Evolutionary conservation across 2,888 invertebrate species (phyloP).

Genomic region (Cryptocheilus praepositus): DNA sequence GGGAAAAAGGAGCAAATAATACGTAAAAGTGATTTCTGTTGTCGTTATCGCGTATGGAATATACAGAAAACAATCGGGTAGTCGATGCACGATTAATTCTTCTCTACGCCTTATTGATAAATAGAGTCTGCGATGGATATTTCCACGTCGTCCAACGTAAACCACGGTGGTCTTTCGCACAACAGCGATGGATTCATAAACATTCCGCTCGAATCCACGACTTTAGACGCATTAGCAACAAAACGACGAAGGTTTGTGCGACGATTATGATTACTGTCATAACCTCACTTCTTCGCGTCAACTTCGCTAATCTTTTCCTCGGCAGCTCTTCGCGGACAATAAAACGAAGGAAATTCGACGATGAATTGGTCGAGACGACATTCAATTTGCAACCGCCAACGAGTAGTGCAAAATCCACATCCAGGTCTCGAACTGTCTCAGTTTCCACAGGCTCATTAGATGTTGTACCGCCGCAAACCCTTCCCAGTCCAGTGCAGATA

Average conservation of each 20-base stretch:
- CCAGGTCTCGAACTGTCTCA: conserved; percentile 67
- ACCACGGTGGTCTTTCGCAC: conserved; percentile 57
- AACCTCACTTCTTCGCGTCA: neutral
- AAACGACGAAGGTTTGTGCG: conserved; percentile 68
- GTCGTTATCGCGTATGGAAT: too few relatives aligned
- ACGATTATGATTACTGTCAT: too few relatives aligned
- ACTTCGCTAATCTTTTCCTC: neutral
- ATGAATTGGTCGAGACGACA: conserved; percentile 91
- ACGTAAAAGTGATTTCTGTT: too few relatives aligned
- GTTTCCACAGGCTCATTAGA: conserved; percentile 65
- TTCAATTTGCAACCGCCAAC: conserved; percentile 72
- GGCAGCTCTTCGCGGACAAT: conserved; percentile 94
- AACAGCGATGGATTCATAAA: conserved; percentile 64
- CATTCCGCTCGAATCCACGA: conserved; percentile 66
- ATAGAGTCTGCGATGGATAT: conserved; percentile 52
- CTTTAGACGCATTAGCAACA: conserved; percentile 66
- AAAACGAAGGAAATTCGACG: conserved; percentile 96
- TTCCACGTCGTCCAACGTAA: conserved; percentile 61
- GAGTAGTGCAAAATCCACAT: conserved; percentile 66
- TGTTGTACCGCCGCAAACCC: conserved; percentile 58
- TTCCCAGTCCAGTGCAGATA: conserved; percentile 63
- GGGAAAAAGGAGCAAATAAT: too few relatives aligned
- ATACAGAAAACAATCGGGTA: too few relatives aligned
- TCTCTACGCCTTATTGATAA: neutral
- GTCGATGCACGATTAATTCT: too few relatives aligned